Evolutionary conservation across 2,113 vertebrate species (phyloP).

Genomic region (Brachypteracias leptosomus): DNA sequence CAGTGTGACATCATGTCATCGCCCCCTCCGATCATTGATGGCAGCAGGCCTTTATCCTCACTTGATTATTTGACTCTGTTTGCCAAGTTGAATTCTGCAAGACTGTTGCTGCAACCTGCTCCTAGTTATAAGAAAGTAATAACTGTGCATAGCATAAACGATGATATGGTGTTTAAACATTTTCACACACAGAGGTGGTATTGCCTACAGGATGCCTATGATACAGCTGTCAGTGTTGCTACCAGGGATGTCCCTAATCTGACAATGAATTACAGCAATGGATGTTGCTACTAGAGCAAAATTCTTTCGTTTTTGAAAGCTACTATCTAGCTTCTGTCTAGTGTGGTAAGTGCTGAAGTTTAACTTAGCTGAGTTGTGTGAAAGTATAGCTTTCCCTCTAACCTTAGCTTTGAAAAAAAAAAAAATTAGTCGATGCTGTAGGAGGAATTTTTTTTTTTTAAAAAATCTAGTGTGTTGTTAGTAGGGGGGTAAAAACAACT

Average conservation of each 20-base stretch:
- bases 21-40: not conserved
- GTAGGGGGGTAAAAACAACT: not conserved
- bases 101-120: not conserved
- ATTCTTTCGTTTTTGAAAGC: not conserved
- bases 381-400: not conserved
- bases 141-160: not conserved
- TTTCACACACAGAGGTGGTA: not conserved
- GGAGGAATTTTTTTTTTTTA: not conserved
- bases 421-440: not conserved
- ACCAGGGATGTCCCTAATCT: not conserved
- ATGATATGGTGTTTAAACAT: not conserved
- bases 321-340: not conserved
- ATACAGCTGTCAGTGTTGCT: not conserved
- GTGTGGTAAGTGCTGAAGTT: not conserved
- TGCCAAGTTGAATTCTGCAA: no score
- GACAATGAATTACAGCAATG: not conserved
- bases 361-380: not conserved
- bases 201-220: not conserved
- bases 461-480: not conserved
- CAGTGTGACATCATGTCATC: not conserved
- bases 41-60: not conserved
- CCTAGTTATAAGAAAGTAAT: not conserved
- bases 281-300: not conserved
- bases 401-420: not conserved
- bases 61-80: not conserved